phyloP scores from a whole-genome alignment of 1,140 invertebrate genomes.

The Drosophila auraria region DNA sequence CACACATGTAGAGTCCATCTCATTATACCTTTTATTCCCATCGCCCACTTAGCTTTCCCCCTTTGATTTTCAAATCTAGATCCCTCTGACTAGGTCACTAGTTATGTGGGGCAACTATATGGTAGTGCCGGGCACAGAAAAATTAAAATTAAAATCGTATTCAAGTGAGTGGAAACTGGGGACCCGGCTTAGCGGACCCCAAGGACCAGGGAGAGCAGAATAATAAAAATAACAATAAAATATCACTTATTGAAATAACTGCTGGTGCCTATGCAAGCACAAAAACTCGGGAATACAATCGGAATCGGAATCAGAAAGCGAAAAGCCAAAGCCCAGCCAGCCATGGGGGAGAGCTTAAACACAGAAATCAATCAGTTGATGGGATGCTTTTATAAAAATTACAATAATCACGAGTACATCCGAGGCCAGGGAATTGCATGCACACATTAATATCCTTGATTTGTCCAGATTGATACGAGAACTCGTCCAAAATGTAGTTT shows the following conservation, averaged over 20 bases:
- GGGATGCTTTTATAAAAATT: slow-evolving; percentile 74
- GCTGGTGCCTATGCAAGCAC: slow-evolving; percentile 28
- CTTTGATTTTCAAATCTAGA: not conserved
- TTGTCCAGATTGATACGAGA: slow-evolving; percentile 5
- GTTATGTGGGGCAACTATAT: slow-evolving; percentile 28
- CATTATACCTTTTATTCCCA: not conserved
- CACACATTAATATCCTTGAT: slow-evolving; percentile 33
- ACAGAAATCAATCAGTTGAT: slow-evolving; percentile 73
- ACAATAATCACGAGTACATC: slow-evolving; percentile 50
- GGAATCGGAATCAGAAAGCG: slow-evolving; percentile 1
- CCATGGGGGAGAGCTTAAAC: slow-evolving; percentile 11
- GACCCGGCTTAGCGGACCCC: slow-evolving; percentile 14
- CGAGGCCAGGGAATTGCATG: not conserved
- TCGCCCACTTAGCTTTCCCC: not conserved
- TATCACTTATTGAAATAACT: slow-evolving; percentile 40
- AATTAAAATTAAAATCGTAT: slow-evolving; percentile 25
- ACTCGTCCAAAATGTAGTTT: slow-evolving; percentile 6
- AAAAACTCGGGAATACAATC: slow-evolving; percentile 35
- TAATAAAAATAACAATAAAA: slow-evolving; percentile 49
- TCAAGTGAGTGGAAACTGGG: slow-evolving; percentile 19
- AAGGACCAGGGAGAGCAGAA: slow-evolving; percentile 2
- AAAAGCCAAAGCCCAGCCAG: slow-evolving; percentile 25
- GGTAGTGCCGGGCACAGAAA: slow-evolving; percentile 3
- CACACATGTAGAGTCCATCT: not conserved
- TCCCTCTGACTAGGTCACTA: slow-evolving; percentile 16